Evolutionary conservation across 2,797 vertebrate species (phyloP), one percentile per base, ranked within the genome.

Genomic region (Arrhamphus sclerolepis): DNA sequence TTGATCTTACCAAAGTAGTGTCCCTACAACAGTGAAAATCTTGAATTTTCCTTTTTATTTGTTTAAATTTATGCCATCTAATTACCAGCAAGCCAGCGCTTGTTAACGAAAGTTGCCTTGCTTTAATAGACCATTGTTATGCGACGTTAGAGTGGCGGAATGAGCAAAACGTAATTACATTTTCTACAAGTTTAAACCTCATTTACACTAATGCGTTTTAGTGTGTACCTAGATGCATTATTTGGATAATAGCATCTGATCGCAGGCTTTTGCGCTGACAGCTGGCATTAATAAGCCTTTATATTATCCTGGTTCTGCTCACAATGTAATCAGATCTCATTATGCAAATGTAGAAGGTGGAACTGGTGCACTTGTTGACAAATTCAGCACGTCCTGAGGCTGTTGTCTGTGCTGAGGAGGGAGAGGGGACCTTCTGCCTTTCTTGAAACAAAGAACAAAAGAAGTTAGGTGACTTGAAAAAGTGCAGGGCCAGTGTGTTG

Each of bases 301-400:
- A 65, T 26, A 42, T 70, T 62, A 41, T 53, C 22, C 59, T 1
- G 1, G 26, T 48, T 59, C 5, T 52, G 47, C 39, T 41, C 46
- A 34, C 1, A 14, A 14, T 46, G 22, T 63, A 69, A 51, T 76
- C 16, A 6, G 34, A 59, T 72, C 8, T 58, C 26, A 58, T 72
- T 70, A 74, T 74, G 58, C 46, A 67, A 54, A 74, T 63, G 0
- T 18, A 26, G 39, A 22, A 49, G 31, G 46, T 39, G 60, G 41
- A 49, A 40, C 18, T 14, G 50, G 26, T 34, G 47, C 48, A 31
- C 44, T 42, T 26, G 34, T 53, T 62, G 26, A 60, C 46, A 49
- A 41, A 56, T 62, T 20, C 3, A 26, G 16, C 56, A 41, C 7
- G 1, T 65, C 31, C 29, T 14, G 11, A 20, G 34, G 31, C 22